Evolutionary conservation across 2,888 invertebrate genomes (phyloP), one percentile per base, ranked within the genome.

Genomic region (Venustoraphidia nigricollis): DNA sequence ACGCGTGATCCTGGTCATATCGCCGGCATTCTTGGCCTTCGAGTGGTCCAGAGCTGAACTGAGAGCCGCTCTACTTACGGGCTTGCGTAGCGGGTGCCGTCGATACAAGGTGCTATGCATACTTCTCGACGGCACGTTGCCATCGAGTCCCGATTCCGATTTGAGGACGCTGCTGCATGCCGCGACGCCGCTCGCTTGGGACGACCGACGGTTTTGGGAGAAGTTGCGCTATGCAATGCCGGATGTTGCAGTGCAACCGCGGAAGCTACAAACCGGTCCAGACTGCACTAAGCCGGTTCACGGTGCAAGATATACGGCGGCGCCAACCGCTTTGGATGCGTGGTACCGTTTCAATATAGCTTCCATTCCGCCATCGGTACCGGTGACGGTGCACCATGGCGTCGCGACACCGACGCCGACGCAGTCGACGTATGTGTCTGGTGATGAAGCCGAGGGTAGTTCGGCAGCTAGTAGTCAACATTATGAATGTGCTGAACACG

Each of bases 11-110:
- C 75, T 91, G 59, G 77, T 91, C 56, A 71, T 92, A 57, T 87
- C 89, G 1, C 82, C 83, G 58, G 77, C 80, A 59, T 86, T 90
- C 65, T 72, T 91, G 56, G 77, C 81, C 61, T 82, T 81, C 67
- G 90, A 91, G 64, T 91, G 91, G 90, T 76, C 79, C 56, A 71
- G 79, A 59, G 78, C 83, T 8, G 90, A 91, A 61, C 84, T 90
- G 57, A 79, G 83, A 57, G 81, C 85, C 34, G 86, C 88, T 2
- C 73, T 90, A 48, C 83, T 84, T 64, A 79, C 84, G 60, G 82
- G 83, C 56, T 72, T 87, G 58, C 81, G 82, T 58, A 76, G 79
- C 58, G 70, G 75, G 58, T 75, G 74, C 65, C 69, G 77, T 58
- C 70, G 71, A 51, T 75, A 76, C 62, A 79, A 78, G 63, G 59